These are phyloP conservation scores for Lemur catta DNA, from an alignment of 2,797 vertebrate species.

Conservation along the genomic window DNA sequence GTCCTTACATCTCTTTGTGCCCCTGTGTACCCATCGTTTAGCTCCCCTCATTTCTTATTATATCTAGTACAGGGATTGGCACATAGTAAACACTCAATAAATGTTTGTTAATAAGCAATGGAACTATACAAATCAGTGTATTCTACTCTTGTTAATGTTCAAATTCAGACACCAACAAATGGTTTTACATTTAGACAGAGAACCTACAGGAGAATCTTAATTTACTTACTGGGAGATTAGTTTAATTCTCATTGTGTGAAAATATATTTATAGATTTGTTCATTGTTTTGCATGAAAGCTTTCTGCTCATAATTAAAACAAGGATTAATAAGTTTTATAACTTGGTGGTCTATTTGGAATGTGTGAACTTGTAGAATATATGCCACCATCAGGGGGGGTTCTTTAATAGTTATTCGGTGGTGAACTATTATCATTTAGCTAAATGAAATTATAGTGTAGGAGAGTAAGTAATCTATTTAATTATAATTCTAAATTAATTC, in stretches of 20 bases:
- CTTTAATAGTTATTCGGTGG: background rate
- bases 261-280: background rate
- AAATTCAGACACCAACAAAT: background rate
- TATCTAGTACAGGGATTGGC: background rate
- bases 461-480: conserved; percentile 19
- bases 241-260: background rate
- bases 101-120: background rate
- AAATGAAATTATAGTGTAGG: conserved; percentile 31
- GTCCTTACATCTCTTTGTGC: background rate
- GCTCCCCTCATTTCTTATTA: background rate
- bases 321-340: background rate
- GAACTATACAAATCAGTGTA: background rate
- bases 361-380: background rate
- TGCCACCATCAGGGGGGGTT: background rate
- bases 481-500: conserved; percentile 50
- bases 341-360: background rate
- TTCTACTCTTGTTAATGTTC: background rate
- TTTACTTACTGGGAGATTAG: background rate
- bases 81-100: background rate
- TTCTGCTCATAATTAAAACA: background rate
- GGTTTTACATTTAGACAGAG: background rate
- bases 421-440: conserved; percentile 2
- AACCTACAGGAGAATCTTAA: background rate
- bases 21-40: background rate
- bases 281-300: background rate